A percentile compares a stretch with the other conserved stretches of the same genome.
phyloP scores from a whole-genome alignment of 2,888 invertebrate genomes.

The Aspidiotus rigidus region DNA sequence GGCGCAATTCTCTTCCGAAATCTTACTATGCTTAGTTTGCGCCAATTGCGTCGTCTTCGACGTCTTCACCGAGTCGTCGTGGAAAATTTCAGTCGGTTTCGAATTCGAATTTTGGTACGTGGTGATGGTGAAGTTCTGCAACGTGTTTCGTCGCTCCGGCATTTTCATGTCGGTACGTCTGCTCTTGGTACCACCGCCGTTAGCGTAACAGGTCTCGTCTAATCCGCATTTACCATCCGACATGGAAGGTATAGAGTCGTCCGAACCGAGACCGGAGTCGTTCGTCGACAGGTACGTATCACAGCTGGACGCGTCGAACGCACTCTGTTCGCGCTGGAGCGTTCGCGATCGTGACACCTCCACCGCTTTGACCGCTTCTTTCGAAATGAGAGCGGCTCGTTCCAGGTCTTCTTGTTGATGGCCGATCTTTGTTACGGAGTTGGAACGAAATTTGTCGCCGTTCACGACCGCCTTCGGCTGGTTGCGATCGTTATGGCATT shows the following conservation, averaged over 20 bases:
- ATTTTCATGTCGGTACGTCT: slow-evolving; percentile 13
- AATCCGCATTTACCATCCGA: slow-evolving; percentile 22
- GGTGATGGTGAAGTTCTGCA: slow-evolving; percentile 40
- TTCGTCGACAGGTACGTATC: slow-evolving; percentile 30
- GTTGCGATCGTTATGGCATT: not conserved
- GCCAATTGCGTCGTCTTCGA: slow-evolving; percentile 36
- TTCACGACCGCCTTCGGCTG: not conserved
- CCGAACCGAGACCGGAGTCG: slow-evolving; percentile 35
- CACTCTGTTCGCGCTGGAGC: not conserved
- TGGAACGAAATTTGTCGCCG: not conserved
- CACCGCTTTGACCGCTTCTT: not conserved
- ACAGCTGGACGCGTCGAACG: slow-evolving; percentile 7
- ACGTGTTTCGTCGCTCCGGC: slow-evolving; percentile 29
- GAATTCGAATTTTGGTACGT: slow-evolving; percentile 38
- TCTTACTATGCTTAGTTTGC: slow-evolving; percentile 36
- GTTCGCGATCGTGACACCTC: not conserved
- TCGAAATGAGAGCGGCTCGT: not conserved
- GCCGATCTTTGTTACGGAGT: not conserved
- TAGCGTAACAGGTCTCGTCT: slow-evolving; percentile 8
- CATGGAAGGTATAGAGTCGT: slow-evolving; percentile 35
- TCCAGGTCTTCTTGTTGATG: slow-evolving; percentile 1
- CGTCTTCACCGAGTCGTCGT: slow-evolving; percentile 38
- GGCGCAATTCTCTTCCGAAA: not conserved
- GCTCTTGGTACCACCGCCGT: not conserved
- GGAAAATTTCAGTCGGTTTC: slow-evolving; percentile 37